Evolutionary conservation across 1,140 invertebrate species (phyloP).

Genomic region (Aricia agestis): DNA sequence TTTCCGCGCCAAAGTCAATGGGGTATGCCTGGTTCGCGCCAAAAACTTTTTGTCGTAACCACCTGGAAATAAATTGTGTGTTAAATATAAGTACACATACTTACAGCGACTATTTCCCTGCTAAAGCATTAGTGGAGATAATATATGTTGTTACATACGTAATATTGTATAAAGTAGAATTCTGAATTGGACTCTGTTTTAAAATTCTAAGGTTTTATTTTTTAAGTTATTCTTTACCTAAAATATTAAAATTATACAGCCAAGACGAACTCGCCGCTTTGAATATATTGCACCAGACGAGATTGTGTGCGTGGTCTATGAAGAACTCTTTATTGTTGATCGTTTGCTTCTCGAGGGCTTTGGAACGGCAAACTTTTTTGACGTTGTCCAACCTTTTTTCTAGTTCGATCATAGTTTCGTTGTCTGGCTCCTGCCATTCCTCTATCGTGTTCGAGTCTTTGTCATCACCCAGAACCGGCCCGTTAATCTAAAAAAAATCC

Average conservation of each 20-base stretch:
- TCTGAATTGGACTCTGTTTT: too few species aligned
- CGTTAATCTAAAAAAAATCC: conserved; percentile 49
- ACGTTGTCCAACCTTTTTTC: conserved; percentile 41
- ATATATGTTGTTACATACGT: too few species aligned
- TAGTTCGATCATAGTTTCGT: conserved; percentile 49
- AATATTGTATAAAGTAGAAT: too few species aligned
- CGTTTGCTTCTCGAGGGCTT: conserved; percentile 35
- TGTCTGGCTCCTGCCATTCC: conserved; percentile 56
- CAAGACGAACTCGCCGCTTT: conserved; percentile 88
- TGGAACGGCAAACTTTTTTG: conserved; percentile 43
- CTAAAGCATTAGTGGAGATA: too few species aligned
- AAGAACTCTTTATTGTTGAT: conserved; percentile 83
- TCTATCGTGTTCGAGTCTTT: conserved; percentile 39
- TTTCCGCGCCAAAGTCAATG: conserved; percentile 78
- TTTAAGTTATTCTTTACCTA: conserved; percentile 60
- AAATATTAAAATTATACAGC: conserved; percentile 88
- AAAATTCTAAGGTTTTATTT: too few species aligned
- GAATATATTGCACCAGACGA: conserved; percentile 88
- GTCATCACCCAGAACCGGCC: conserved; percentile 56
- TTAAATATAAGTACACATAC: neutral
- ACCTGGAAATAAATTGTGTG: conserved; percentile 54
- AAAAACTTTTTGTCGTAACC: conserved; percentile 79
- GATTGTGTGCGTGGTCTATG: conserved; percentile 81
- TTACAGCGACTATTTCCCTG: too few species aligned
- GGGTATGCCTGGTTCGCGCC: conserved; percentile 75